Percentiles rank a stretch among this genome's conserved stretches.
phyloP scores from a whole-genome alignment of 2,797 vertebrate species.

The Sylvilagus floridanus region DNA sequence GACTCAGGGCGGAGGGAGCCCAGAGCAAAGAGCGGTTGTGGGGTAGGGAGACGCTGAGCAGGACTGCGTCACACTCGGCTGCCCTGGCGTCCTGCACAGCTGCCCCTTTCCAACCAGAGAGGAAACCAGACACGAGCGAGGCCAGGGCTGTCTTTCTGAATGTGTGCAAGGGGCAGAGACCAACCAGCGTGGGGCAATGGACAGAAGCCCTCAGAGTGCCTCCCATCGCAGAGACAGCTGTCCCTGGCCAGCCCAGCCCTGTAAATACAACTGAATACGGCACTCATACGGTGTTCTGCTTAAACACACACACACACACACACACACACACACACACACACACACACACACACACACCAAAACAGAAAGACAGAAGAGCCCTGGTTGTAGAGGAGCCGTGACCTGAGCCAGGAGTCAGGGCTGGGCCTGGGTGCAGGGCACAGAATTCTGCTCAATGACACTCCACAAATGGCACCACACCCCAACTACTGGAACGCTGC shows the following conservation, averaged over 20 bases:
- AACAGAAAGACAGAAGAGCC: too few relatives aligned
- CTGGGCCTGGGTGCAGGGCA: background rate
- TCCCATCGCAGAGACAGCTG: background rate
- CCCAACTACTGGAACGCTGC: background rate
- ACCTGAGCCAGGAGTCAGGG: background rate
- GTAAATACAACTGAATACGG: background rate
- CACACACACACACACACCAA: too few relatives aligned
- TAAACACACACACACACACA: background rate
- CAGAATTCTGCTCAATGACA: background rate
- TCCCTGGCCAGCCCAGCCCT: background rate
- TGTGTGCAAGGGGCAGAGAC: background rate
- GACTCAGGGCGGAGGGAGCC: background rate
- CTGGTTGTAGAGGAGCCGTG: background rate
- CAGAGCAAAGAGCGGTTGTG: background rate
- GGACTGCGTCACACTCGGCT: background rate
- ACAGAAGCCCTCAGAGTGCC: background rate
- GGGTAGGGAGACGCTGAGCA: background rate
- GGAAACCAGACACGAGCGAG: background rate
- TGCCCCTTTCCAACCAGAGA: background rate
- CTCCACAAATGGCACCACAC: background rate
- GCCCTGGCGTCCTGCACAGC: background rate
- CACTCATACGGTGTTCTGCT: background rate
- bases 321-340: too few relatives aligned
- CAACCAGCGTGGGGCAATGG: background rate
- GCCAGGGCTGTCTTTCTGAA: conserved; percentile 10